Percentiles rank a stretch among this genome's conserved stretches.
These are phyloP conservation scores for Pyrocoelia pectoralis DNA, from an alignment of 2,888 invertebrate species.

Conservation along the genomic window DNA sequence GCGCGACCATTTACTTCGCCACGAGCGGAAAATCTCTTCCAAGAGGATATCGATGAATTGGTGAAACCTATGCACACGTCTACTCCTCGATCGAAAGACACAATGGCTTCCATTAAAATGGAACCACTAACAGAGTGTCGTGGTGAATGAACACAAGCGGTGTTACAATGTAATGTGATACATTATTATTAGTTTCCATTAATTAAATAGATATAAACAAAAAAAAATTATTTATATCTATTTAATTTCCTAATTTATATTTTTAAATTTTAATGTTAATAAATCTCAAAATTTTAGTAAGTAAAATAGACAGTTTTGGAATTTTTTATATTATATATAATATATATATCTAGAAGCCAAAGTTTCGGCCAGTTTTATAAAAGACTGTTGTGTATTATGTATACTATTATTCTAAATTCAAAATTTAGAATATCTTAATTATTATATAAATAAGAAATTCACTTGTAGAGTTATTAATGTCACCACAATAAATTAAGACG, in stretches of 20 bases:
- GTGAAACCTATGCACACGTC: slow-evolving; percentile 67
- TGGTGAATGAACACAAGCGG: slow-evolving; percentile 68
- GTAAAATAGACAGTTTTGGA: slow-evolving; percentile 56
- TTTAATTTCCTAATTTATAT: slow-evolving; percentile 45
- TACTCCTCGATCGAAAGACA: slow-evolving; percentile 61
- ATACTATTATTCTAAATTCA: slow-evolving; percentile 61
- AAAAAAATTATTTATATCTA: slow-evolving; percentile 28
- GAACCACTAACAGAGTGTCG: slow-evolving; percentile 73
- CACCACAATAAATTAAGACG: slow-evolving; percentile 23
- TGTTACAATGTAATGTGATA: slow-evolving; percentile 59
- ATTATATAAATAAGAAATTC: slow-evolving; percentile 22
- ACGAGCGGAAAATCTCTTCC: slow-evolving; percentile 68
- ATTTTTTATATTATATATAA: slow-evolving; percentile 58
- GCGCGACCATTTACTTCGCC: slow-evolving; percentile 68
- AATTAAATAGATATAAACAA: slow-evolving; percentile 32
- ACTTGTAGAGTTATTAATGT: slow-evolving; percentile 28
- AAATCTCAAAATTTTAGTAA: slow-evolving; percentile 55
- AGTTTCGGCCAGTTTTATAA: slow-evolving; percentile 71
- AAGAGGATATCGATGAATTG: slow-evolving; percentile 69
- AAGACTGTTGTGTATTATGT: slow-evolving; percentile 73
- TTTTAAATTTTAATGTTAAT: slow-evolving; percentile 49
- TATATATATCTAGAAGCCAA: slow-evolving; percentile 59
- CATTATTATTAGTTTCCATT: slow-evolving; percentile 56
- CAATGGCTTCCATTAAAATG: slow-evolving; percentile 73
- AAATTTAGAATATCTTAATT: slow-evolving; percentile 56